Percentiles rank a stretch among this genome's conserved stretches.
These are phyloP conservation scores for Silurus aristotelis DNA, from an alignment of 2,797 vertebrate species.

Conservation along the genomic window DNA sequence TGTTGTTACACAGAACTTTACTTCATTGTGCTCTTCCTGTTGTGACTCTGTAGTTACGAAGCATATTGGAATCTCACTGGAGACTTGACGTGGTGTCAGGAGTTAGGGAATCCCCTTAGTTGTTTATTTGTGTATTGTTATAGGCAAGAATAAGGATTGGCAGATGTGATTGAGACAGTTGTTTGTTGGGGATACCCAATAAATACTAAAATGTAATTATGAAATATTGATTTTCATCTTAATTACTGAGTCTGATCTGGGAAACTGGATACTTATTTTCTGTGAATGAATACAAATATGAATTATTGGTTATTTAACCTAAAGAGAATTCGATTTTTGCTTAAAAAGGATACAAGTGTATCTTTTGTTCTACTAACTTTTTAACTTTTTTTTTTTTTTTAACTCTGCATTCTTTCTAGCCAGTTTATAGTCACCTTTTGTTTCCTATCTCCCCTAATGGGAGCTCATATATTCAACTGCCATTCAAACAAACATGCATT, in stretches of 20 bases:
- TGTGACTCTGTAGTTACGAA: conserved; percentile 8
- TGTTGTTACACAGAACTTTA: neutral
- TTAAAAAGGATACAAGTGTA: neutral
- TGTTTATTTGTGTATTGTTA: conserved; percentile 23
- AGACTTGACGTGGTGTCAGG: conserved; percentile 19
- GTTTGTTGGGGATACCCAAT: neutral
- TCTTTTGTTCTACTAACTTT: neutral
- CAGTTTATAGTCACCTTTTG: conserved; percentile 26
- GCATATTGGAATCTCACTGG: conserved; percentile 13
- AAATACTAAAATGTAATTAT: neutral
- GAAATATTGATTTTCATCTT: neutral
- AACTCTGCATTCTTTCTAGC: conserved; percentile 15
- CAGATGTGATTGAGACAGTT: neutral
- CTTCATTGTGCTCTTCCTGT: conserved; percentile 13
- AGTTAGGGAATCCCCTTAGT: conserved; percentile 26
- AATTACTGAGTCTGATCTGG: neutral
- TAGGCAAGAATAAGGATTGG: neutral
- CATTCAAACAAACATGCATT: conserved; percentile 29
- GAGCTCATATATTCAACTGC: conserved; percentile 44
- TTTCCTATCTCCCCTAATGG: conserved; percentile 28
- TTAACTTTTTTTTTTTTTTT: neutral
- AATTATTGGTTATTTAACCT: conserved; percentile 5
- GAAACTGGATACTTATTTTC: neutral
- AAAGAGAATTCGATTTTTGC: neutral
- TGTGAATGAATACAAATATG: neutral